Conservation (phyloP, 2,888 invertebrate genomes). For the Calameuta filiformis region DNA sequence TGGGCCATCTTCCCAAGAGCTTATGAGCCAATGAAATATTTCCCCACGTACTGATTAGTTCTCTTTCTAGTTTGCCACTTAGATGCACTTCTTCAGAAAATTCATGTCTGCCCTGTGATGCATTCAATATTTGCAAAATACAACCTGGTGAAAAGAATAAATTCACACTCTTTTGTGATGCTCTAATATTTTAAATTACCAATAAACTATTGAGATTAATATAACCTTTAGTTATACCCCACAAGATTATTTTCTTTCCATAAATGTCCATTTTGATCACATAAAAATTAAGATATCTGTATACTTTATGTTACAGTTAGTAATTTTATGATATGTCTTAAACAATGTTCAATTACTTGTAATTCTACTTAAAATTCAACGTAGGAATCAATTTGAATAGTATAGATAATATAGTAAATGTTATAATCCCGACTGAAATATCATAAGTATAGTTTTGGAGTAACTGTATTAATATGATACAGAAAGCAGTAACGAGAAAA, state of each 20-base stretch:
- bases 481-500: not conserved
- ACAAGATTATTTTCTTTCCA: not conserved
- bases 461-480: not conserved
- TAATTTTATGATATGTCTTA: not conserved
- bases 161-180: not conserved
- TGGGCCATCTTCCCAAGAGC: conserved; percentile 51
- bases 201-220: not conserved
- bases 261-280: not conserved
- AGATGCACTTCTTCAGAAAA: not conserved
- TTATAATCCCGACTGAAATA: not conserved
- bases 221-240: not conserved
- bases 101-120: not conserved
- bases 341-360: not conserved
- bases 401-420: not conserved
- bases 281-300: not conserved
- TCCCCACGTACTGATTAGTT: not conserved
- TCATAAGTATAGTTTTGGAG: not conserved
- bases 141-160: not conserved
- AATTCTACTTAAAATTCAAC: not conserved
- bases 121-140: not conserved
- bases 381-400: not conserved
- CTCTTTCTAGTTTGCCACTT: not conserved
- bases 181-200: not conserved
- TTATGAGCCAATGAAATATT: not conserved
- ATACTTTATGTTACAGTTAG: not conserved